A percentile compares a stretch with the other conserved stretches of the same genome.
Conservation (phyloP, 2,888 invertebrate genomes). For the Philaethria dido region DNA sequence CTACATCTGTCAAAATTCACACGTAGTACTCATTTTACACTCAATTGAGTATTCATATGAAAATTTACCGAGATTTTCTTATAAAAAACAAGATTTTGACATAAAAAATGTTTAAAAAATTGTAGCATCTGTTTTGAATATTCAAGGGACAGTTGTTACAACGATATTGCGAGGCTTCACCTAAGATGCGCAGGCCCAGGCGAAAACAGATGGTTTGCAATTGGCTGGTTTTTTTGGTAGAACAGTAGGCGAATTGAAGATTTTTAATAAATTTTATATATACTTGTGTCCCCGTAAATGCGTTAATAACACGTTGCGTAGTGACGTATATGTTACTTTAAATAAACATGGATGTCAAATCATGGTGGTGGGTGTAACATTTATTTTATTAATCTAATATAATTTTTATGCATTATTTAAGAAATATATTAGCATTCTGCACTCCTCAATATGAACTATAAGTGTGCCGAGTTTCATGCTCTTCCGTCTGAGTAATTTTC, state of each 20-base stretch:
- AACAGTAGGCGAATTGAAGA: slow-evolving; percentile 2
- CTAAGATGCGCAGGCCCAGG: slow-evolving; percentile 54
- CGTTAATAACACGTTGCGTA: too few relatives aligned
- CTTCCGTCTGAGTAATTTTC: too few relatives aligned
- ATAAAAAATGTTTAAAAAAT: slow-evolving; percentile 24
- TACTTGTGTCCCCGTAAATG: too few relatives aligned
- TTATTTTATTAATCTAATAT: too few relatives aligned
- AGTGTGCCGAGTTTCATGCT: too few relatives aligned
- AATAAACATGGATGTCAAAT: too few relatives aligned
- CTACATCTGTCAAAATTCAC: slow-evolving; percentile 69
- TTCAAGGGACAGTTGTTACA: slow-evolving; percentile 71
- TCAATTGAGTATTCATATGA: slow-evolving; percentile 58
- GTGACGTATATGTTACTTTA: too few relatives aligned
- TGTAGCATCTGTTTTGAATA: slow-evolving; percentile 48
- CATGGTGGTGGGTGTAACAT: too few relatives aligned
- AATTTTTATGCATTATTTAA: too few relatives aligned
- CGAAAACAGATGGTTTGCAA: slow-evolving; percentile 56
- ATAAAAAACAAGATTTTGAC: slow-evolving; percentile 51
- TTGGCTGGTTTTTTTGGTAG: slow-evolving; percentile 32
- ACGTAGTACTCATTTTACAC: slow-evolving; percentile 58
- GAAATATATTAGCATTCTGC: too few relatives aligned
- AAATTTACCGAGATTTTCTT: slow-evolving; percentile 66
- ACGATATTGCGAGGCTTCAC: slow-evolving; percentile 59
- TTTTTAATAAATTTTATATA: background rate
- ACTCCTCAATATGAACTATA: too few relatives aligned